Conservation (phyloP, 2,888 invertebrate genomes). For the Maniola hyperantus region DNA sequence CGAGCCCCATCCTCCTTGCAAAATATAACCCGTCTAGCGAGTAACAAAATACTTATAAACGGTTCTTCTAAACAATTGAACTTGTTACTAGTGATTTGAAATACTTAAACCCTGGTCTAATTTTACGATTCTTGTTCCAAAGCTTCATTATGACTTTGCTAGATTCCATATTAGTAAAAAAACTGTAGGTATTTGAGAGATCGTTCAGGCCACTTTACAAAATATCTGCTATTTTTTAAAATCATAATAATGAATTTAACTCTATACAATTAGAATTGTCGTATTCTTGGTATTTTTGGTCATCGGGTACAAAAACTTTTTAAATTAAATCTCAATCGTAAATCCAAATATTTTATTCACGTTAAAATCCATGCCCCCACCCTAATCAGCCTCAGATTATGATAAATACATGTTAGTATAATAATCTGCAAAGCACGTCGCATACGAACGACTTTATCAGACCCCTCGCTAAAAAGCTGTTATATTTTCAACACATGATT, state of each 20-base stretch:
- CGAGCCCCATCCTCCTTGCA: constrained; percentile 38
- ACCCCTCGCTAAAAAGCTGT: constrained; percentile 72
- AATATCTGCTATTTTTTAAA: too few species aligned
- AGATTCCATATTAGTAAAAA: too few species aligned
- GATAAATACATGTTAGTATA: constrained; percentile 71
- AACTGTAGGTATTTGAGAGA: too few species aligned
- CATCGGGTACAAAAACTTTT: constrained; percentile 10
- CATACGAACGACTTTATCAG: constrained; percentile 68
- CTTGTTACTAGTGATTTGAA: background rate
- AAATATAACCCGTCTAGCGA: constrained; percentile 29
- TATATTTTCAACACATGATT: constrained; percentile 81
- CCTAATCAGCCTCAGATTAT: constrained; percentile 61
- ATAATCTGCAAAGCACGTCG: constrained; percentile 58
- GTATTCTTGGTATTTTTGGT: background rate
- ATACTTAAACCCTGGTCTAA: too few species aligned
- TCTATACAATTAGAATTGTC: too few species aligned
- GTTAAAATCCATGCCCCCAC: constrained; percentile 33
- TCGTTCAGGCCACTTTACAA: too few species aligned
- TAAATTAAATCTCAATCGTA: constrained; percentile 39
- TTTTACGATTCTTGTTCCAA: background rate
- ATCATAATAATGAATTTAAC: too few species aligned
- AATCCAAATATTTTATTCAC: constrained; percentile 34
- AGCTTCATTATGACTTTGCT: background rate
- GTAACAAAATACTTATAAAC: background rate
- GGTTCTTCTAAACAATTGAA: background rate